phyloP scores from a whole-genome alignment of 2,888 invertebrate species.

The Aporophyla lueneburgensis region DNA sequence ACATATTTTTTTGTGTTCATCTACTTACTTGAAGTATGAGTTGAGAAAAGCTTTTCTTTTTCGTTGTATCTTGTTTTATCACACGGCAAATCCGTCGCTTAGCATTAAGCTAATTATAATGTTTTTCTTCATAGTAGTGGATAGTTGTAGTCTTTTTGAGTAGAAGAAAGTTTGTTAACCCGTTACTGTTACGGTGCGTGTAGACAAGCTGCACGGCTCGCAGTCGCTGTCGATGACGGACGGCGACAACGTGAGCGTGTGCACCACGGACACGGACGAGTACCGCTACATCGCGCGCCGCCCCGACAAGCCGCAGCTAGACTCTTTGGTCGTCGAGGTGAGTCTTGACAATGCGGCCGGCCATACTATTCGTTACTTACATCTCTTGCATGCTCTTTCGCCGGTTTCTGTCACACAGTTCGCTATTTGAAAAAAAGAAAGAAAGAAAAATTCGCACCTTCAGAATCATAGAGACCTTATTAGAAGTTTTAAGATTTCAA shows the following conservation, averaged over 20 bases:
- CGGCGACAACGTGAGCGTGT: conserved; percentile 84
- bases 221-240: conserved; percentile 83
- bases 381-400: background rate
- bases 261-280: conserved; percentile 84
- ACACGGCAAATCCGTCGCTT: background rate
- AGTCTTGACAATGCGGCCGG: background rate
- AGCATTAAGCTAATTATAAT: background rate
- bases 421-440: no score
- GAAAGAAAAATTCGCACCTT: no score
- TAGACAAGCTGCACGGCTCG: conserved; percentile 85
- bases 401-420: background rate
- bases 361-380: background rate
- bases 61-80: background rate
- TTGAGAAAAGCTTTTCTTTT: background rate
- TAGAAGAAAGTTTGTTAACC: background rate
- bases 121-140: background rate
- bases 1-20: background rate
- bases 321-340: conserved; percentile 79
- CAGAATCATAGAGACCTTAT: no score
- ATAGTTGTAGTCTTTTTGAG: background rate
- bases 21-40: background rate
- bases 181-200: background rate
- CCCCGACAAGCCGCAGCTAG: conserved; percentile 76
- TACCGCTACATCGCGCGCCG: conserved; percentile 69
- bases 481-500: no score